Evolutionary conservation across 2,888 invertebrate species (phyloP).

Genomic region (Dimorphilus gyrociliatus): DNA sequence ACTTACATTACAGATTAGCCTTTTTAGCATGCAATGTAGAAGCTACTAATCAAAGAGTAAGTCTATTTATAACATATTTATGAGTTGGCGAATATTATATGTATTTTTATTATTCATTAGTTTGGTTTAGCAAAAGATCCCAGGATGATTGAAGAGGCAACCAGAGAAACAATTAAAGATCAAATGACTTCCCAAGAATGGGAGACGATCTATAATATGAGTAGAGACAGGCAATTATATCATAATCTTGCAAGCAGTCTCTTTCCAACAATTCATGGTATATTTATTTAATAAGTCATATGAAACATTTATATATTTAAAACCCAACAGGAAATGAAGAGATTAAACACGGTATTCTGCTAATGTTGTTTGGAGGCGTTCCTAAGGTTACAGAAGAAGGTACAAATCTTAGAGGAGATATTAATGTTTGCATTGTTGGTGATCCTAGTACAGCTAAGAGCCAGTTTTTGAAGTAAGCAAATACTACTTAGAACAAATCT

Average conservation of each 20-base stretch:
- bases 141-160: constrained; percentile 69
- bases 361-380: constrained; percentile 95
- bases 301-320: background rate
- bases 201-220: constrained; percentile 91
- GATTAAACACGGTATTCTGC: constrained; percentile 66
- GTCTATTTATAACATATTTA: constrained; percentile 4
- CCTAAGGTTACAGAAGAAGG: constrained; percentile 78
- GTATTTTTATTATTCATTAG: constrained; percentile 23
- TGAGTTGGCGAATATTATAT: background rate
- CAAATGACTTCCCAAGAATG: constrained; percentile 65
- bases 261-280: constrained; percentile 82
- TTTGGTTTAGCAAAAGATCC: constrained; percentile 53
- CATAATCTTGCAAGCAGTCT: constrained; percentile 72
- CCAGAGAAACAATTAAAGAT: constrained; percentile 74
- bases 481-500: constrained; percentile 2
- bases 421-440: constrained; percentile 93
- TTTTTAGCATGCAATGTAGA: constrained; percentile 85
- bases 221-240: constrained; percentile 72
- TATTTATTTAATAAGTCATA: constrained; percentile 5
- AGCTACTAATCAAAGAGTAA: constrained; percentile 56
- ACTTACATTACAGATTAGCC: constrained; percentile 69
- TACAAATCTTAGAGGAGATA: constrained; percentile 80
- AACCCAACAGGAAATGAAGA: constrained; percentile 59
- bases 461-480: constrained; percentile 78
- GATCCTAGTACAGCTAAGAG: constrained; percentile 98